Evolutionary conservation across 2,888 invertebrate species (phyloP).

Genomic region (Antitype chi): DNA sequence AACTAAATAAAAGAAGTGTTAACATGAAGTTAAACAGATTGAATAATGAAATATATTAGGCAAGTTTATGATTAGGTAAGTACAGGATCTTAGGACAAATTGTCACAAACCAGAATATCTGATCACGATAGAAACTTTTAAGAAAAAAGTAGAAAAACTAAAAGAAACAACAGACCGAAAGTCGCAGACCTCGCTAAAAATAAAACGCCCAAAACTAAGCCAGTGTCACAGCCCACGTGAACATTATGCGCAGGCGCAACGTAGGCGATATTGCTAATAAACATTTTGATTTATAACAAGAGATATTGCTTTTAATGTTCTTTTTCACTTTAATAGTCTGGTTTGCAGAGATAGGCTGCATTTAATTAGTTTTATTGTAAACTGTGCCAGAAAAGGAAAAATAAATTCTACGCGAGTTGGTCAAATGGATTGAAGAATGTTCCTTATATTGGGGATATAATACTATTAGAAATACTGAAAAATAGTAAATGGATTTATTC

Average conservation of each 20-base stretch:
- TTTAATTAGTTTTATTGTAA: conserved; percentile 44
- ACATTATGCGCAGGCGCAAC: conserved; percentile 56
- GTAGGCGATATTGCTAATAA: conserved; percentile 72
- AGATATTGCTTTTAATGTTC: conserved; percentile 60
- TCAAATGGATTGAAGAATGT: neutral
- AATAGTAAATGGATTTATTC: neutral
- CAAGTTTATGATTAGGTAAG: too few species aligned
- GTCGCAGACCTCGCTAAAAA: conserved; percentile 51
- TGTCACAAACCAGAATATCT: neutral
- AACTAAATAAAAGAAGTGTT: too few species aligned
- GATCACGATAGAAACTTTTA: neutral
- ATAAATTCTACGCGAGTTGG: neutral
- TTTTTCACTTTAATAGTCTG: conserved; percentile 52
- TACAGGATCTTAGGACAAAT: neutral
- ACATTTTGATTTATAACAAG: conserved; percentile 66
- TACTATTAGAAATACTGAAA: too few species aligned
- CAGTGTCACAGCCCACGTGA: conserved; percentile 63
- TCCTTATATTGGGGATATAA: neutral
- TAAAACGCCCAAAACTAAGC: conserved; percentile 43
- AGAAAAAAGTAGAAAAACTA: conserved; percentile 9
- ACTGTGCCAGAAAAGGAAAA: conserved; percentile 9
- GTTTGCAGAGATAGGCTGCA: conserved; percentile 29
- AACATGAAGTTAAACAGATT: too few species aligned
- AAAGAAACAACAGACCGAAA: conserved; percentile 21
- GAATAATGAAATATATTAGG: too few species aligned